Evolutionary conservation across 2,888 invertebrate species (phyloP), one percentile per base, ranked within the genome.

Genomic region (Tiphia femorata): DNA sequence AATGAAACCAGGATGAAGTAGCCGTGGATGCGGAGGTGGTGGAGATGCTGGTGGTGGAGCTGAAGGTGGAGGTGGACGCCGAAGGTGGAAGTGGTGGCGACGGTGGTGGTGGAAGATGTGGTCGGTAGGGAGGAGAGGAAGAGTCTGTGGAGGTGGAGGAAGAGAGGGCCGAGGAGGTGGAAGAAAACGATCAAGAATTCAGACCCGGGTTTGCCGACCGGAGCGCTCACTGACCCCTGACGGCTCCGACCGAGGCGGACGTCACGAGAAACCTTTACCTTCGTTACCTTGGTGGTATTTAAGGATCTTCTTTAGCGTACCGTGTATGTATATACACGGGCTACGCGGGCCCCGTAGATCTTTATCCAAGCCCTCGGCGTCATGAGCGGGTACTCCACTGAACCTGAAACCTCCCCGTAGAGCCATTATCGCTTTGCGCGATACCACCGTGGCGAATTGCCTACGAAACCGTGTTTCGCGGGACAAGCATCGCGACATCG

Each of bases 171-270:
- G 30, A 35, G 33, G 41, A 42, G 29, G 59, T 37, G 41, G 59
- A 54, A 55, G 58, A 58, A 61, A 58, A 64, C 58, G 67, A 66
- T 64, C 51, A 70, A 70, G 75, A 70, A 72, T 71, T 71, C 64
- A 71, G 70, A 72, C 61, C 67, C 64, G 67, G 72, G 65, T 68
- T 70, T 65, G 67, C 72, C 72, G 70, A 64, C 66, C 66, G 67
- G 60, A 67, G 68, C 64, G 73, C 77, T 75, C 72, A 62, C 73
- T 72, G 74, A 72, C 74, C 75, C 67, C 62, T 76, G 72, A 75
- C 73, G 71, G 73, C 68, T 67, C 59, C 62, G 41, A 43, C 61
- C 70, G 58, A 64, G 55, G 67, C 70, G 69, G 60, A 64, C 72
- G 70, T 72, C 74, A 73, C 72, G 74, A 72, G 67, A 69, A 74